Evolutionary conservation across 2,797 vertebrate species (phyloP).

Genomic region (Clarias platycephalus): DNA sequence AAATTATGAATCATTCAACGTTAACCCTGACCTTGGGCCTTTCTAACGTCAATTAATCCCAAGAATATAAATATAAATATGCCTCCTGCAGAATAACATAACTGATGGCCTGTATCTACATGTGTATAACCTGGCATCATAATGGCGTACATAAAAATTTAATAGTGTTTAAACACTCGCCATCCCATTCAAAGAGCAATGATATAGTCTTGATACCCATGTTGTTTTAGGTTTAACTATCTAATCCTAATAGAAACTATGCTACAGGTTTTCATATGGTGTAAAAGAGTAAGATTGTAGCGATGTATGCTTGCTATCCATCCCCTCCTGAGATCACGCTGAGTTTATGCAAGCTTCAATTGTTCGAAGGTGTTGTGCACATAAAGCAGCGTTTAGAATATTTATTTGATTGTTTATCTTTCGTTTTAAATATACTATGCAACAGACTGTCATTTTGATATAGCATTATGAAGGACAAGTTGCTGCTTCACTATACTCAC

Average conservation of each 20-base stretch:
- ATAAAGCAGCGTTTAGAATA: background rate
- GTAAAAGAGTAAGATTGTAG: background rate
- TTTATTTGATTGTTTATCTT: background rate
- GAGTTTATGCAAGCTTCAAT: background rate
- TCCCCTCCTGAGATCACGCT: background rate
- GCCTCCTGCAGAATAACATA: background rate
- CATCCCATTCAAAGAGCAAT: background rate
- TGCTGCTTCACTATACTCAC: background rate
- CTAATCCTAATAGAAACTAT: background rate
- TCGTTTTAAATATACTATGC: background rate
- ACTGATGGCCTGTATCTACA: background rate
- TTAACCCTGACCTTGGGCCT: background rate
- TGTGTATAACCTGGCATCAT: background rate
- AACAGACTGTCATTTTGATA: background rate
- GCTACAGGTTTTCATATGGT: background rate
- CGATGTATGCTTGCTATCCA: background rate
- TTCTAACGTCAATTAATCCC: slow-evolving; percentile 13
- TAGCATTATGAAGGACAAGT: background rate
- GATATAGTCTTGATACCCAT: background rate
- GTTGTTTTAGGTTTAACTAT: background rate
- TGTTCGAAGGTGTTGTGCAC: background rate
- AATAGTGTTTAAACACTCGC: background rate
- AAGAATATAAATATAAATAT: background rate
- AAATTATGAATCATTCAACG: background rate
- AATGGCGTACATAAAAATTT: background rate